Evolutionary conservation across 2,888 invertebrate genomes (phyloP).

Genomic region (Saturnia pavonia): DNA sequence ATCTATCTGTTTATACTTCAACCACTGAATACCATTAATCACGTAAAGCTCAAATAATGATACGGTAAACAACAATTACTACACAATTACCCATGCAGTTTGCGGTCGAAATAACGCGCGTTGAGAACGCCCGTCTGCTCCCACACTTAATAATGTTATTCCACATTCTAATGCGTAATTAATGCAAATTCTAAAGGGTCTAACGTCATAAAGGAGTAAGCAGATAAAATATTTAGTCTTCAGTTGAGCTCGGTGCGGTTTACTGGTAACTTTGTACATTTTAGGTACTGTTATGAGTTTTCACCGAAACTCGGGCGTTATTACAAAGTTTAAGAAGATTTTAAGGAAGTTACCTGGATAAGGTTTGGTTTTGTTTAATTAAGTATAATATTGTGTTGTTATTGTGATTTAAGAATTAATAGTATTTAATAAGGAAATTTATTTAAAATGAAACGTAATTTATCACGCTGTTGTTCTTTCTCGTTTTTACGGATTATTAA

Average conservation of each 20-base stretch:
- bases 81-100: slow-evolving; percentile 1
- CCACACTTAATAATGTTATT: slow-evolving; percentile 60
- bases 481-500: not conserved
- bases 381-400: slow-evolving; percentile 6
- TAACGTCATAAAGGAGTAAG: slow-evolving; percentile 52
- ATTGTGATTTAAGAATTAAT: not conserved
- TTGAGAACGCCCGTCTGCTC: slow-evolving; percentile 32
- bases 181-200: slow-evolving; percentile 70
- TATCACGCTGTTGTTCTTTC: not conserved
- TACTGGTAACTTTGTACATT: slow-evolving; percentile 9
- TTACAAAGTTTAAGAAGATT: slow-evolving; percentile 23
- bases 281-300: slow-evolving; percentile 16
- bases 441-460: not conserved
- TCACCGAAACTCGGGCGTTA: slow-evolving; percentile 12
- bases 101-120: slow-evolving; percentile 4
- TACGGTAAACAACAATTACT: slow-evolving; percentile 24
- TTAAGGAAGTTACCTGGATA: slow-evolving; percentile 19
- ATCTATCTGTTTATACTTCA: slow-evolving; percentile 6
- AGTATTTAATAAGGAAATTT: not conserved
- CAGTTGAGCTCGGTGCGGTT: slow-evolving; percentile 13
- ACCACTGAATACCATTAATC: slow-evolving; percentile 9
- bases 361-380: slow-evolving; percentile 13
- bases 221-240: slow-evolving; percentile 62
- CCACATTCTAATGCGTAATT: slow-evolving; percentile 65
- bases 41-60: not conserved